Evolutionary conservation across 2,888 invertebrate species (phyloP), one percentile per base, ranked within the genome.

Genomic region (Hesperia comma): DNA sequence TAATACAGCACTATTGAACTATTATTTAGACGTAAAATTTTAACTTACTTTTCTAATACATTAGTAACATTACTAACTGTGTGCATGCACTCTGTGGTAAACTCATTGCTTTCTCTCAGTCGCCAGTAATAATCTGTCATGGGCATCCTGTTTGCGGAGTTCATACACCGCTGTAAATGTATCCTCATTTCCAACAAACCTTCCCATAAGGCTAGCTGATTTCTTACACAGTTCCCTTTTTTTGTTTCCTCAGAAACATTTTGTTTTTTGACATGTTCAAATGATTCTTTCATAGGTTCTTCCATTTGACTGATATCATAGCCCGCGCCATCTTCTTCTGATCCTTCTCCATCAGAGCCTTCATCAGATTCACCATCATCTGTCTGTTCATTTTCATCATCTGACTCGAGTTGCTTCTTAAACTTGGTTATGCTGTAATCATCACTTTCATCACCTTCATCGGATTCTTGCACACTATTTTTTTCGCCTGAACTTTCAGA

Each of bases 101-200:
- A 95, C 37, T 94, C 92, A 46, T 87, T 79, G 55, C 92, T 90
- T 0, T 87, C 81, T 69, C 82, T 89, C 41, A 94, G 86, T 57
- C 88, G 76, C 10, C 86, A 78, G 75, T 94, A 94, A 6, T 80
- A 81, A 7, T 95, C 93, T 19, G 87, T 81, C 74, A 96, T 94
- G 0, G 98, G 98, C 86, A 98, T 93, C 80, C 95, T 95, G 84
- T 98, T 98, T 0, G 96, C 94, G 14, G 94, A 94, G 53, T 94
- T 88, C 61, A 98, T 83, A 76, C 96, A 94, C 82, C 98, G 97
- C 83, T 99, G 98, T 26, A 98, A 85, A 79, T 97, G 96, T 75
- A 99, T 98, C 72, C 99, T 94, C 81, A 96, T 93, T 87, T 99
- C 98, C 26, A 99, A 83, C 5, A 99, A 83, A 64, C 94, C 95